Conservation (phyloP, 2,797 vertebrate genomes). For the Myoxocephalus aenaeus region DNA sequence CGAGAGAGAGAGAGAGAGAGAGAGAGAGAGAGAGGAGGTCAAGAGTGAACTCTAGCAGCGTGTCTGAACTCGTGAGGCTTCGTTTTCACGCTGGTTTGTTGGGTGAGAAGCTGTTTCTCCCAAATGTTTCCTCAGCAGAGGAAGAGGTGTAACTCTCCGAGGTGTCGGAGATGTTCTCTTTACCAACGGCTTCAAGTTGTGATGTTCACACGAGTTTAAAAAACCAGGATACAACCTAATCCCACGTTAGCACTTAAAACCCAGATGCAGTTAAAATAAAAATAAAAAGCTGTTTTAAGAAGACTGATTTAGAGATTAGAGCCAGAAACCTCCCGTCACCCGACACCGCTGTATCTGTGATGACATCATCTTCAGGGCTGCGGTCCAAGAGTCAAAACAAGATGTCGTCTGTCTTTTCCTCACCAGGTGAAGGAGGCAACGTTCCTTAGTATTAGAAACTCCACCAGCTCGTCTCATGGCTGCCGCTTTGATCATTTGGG, state of each 20-base stretch:
- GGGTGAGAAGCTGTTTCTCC: constrained; percentile 14
- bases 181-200: neutral
- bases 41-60: constrained; percentile 11
- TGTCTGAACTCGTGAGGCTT: neutral
- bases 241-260: neutral
- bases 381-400: no score
- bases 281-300: no score
- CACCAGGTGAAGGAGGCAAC: no score
- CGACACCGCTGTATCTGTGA: no score
- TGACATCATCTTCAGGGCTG: no score
- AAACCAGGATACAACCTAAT: neutral
- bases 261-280: no score
- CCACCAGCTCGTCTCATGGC: no score
- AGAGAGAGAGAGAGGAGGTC: constrained; percentile 4
- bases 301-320: no score
- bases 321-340: no score
- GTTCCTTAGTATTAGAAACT: no score
- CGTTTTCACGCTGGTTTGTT: constrained; percentile 21
- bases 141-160: neutral
- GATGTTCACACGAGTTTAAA: neutral
- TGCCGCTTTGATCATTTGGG: no score
- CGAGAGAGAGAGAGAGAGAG: constrained; percentile 11
- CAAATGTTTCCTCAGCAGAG: constrained; percentile 5
- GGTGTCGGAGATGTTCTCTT: neutral
- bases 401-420: no score